These are phyloP conservation scores for Diplazon laetatorius DNA, from an alignment of 2,888 invertebrate genomes.

Conservation along the genomic window DNA sequence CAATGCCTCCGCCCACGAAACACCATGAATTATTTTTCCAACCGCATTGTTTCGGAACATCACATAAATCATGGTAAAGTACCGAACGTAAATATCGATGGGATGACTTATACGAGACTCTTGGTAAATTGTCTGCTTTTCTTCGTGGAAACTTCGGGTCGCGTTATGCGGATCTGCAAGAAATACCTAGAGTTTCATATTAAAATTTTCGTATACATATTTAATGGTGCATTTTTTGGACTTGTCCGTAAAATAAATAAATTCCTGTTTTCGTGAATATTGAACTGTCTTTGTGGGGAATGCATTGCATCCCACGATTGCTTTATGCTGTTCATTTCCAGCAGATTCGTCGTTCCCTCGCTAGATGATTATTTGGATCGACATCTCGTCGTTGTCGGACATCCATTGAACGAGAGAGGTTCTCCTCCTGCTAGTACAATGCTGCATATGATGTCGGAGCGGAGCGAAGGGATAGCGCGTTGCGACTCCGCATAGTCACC, in stretches of 20 bases:
- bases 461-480: constrained; percentile 39
- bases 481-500: constrained; percentile 49
- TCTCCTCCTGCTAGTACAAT: constrained; percentile 67
- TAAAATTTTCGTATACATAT: not conserved
- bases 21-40: constrained; percentile 71
- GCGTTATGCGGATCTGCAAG: not conserved
- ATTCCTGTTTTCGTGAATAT: not conserved
- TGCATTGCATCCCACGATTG: constrained; percentile 36
- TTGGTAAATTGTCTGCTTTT: not conserved
- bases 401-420: constrained; percentile 53
- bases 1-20: constrained; percentile 67
- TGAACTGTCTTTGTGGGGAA: constrained; percentile 37
- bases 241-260: not conserved
- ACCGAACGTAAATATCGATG: constrained; percentile 43
- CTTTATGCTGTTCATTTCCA: constrained; percentile 4
- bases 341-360: constrained; percentile 41
- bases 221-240: not conserved
- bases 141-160: not conserved
- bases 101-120: not conserved
- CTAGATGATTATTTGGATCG: constrained; percentile 69
- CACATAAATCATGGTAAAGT: constrained; percentile 51
- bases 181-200: not conserved
- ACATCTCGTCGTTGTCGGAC: constrained; percentile 34
- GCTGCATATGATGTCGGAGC: constrained; percentile 76
- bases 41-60: not conserved